phyloP scores from a whole-genome alignment of 2,113 vertebrate species.

The Bos indicus region DNA sequence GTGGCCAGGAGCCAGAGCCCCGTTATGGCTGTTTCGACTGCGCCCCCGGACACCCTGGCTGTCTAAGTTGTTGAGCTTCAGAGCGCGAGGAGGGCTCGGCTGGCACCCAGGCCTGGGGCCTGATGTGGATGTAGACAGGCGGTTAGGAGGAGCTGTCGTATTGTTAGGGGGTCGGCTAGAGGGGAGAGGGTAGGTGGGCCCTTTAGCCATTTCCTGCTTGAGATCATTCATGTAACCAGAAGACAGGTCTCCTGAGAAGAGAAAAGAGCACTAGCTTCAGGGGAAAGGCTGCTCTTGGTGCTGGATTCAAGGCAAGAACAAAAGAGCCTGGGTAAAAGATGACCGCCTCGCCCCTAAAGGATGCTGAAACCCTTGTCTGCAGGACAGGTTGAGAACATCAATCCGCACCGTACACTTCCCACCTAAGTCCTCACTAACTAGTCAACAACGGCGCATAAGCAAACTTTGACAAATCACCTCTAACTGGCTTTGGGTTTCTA shows the following conservation, averaged over 20 bases:
- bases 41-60: rapidly evolving
- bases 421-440: neutral
- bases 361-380: neutral
- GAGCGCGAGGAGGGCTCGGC: neutral
- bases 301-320: neutral
- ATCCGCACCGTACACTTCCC: neutral
- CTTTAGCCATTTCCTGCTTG: constrained; percentile 53
- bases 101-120: constrained; percentile 17
- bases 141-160: rapidly evolving
- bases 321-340: neutral
- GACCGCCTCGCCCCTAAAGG: neutral
- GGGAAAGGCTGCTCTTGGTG: neutral
- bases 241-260: constrained; percentile 59
- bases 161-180: neutral
- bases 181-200: neutral
- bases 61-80: constrained; percentile 30
- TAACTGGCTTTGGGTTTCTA: neutral
- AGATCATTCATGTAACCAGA: constrained; percentile 43
- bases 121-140: rapidly evolving
- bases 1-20: neutral
- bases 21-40: neutral
- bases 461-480: neutral
- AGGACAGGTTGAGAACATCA: neutral
- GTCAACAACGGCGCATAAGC: neutral
- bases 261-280: neutral